Evolutionary conservation across 2,888 invertebrate species (phyloP).

Genomic region (Diaphora mendica): DNA sequence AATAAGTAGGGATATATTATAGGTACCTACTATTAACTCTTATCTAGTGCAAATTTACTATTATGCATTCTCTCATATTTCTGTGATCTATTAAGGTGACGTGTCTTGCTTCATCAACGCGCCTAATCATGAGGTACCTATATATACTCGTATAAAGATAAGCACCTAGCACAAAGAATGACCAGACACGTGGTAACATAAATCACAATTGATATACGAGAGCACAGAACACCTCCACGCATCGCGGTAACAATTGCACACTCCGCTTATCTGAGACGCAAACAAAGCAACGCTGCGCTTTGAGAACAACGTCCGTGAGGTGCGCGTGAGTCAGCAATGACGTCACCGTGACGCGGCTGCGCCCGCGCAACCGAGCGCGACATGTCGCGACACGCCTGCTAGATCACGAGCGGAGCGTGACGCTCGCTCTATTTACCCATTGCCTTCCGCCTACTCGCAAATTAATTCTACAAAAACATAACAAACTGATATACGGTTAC

Average conservation of each 20-base stretch:
- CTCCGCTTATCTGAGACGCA: slow-evolving; percentile 13
- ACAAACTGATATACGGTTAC: background rate
- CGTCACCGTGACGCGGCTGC: slow-evolving; percentile 34
- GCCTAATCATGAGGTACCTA: slow-evolving; percentile 17
- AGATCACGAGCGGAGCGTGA: slow-evolving; percentile 3
- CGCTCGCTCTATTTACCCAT: slow-evolving; percentile 13
- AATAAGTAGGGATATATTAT: background rate
- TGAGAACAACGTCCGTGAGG: slow-evolving; percentile 13
- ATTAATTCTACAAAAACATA: background rate
- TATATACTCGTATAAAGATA: slow-evolving; percentile 20
- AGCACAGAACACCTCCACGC: background rate
- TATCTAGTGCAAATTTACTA: background rate
- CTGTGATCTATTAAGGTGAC: slow-evolving; percentile 5
- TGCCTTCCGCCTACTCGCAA: background rate
- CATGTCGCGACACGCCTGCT: slow-evolving; percentile 17
- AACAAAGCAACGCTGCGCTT: slow-evolving; percentile 8
- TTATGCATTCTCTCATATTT: background rate
- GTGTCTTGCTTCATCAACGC: slow-evolving; percentile 9
- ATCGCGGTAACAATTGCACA: slow-evolving; percentile 13
- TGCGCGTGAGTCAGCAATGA: slow-evolving; percentile 38
- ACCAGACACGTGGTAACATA: slow-evolving; percentile 11
- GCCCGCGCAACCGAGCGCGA: slow-evolving; percentile 2
- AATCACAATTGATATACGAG: slow-evolving; percentile 16
- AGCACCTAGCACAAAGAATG: slow-evolving; percentile 13
- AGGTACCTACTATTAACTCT: background rate